phyloP scores from a whole-genome alignment of 2,797 vertebrate genomes.

The Phalanger gymnotis region DNA sequence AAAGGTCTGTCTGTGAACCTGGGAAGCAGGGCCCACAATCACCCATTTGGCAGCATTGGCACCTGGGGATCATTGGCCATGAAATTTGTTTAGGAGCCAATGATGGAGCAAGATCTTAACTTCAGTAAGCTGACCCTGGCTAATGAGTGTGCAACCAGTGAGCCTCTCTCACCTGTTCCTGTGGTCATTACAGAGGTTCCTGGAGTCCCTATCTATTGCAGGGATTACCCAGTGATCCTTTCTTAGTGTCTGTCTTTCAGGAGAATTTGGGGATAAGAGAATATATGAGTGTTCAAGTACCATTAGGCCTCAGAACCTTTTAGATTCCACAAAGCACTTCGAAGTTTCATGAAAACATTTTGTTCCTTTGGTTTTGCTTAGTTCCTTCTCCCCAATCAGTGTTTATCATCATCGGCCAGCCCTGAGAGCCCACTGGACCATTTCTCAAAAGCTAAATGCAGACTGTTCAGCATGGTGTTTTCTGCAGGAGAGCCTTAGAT shows the following conservation, averaged over 20 bases:
- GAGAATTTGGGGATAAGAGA: not conserved
- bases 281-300: not conserved
- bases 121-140: not conserved
- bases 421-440: not conserved
- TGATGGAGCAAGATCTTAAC: not conserved
- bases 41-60: not conserved
- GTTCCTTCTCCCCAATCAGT: not conserved
- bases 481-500: not conserved
- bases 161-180: not conserved
- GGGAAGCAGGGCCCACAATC: not conserved
- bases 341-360: not conserved
- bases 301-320: not conserved
- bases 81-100: not conserved
- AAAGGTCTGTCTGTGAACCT: not conserved
- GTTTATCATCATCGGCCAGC: not conserved
- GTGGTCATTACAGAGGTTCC: not conserved
- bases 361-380: not conserved
- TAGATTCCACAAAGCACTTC: not conserved
- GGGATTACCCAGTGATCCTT: accelerated
- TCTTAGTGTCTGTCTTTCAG: not conserved
- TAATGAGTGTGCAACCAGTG: not conserved
- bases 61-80: not conserved
- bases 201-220: not conserved
- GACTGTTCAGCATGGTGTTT: not conserved
- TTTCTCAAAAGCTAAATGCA: not conserved